Conservation (phyloP, 2,888 invertebrate genomes). For the Macrosiphum euphorbiae region DNA sequence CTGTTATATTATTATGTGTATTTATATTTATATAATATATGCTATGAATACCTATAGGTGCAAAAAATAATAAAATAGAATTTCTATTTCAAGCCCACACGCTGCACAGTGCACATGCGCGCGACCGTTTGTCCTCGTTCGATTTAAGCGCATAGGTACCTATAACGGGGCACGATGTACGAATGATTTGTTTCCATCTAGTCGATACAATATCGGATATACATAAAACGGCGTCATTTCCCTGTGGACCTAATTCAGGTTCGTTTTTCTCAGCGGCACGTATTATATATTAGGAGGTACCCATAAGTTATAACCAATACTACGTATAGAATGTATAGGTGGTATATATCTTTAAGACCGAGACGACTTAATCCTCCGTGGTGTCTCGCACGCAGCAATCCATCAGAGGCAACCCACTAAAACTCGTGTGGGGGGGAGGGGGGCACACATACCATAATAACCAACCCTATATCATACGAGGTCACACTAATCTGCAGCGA, state of each 20-base stretch:
- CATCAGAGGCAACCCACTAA: not conserved
- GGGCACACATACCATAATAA: not conserved
- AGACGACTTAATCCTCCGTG: not conserved
- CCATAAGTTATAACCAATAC: not conserved
- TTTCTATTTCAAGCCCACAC: not conserved
- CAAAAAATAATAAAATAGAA: not conserved
- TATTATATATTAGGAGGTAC: not conserved
- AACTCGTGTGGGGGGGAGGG: not conserved
- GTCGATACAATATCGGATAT: not conserved
- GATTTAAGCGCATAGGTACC: not conserved
- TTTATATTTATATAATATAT: not conserved
- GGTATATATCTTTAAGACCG: not conserved
- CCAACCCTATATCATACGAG: not conserved
- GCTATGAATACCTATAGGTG: not conserved
- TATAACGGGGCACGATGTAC: not conserved
- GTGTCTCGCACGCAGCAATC: not conserved
- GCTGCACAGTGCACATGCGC: not conserved
- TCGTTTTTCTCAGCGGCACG: not conserved
- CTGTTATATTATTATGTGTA: not conserved
- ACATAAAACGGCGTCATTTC: not conserved
- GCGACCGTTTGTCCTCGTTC: not conserved
- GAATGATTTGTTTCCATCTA: not conserved
- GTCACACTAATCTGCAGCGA: not conserved
- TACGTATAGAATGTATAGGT: not conserved
- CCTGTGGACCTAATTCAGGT: not conserved